These are phyloP conservation scores for Hyles lineata DNA, from an alignment of 2,888 invertebrate species.

Conservation along the genomic window DNA sequence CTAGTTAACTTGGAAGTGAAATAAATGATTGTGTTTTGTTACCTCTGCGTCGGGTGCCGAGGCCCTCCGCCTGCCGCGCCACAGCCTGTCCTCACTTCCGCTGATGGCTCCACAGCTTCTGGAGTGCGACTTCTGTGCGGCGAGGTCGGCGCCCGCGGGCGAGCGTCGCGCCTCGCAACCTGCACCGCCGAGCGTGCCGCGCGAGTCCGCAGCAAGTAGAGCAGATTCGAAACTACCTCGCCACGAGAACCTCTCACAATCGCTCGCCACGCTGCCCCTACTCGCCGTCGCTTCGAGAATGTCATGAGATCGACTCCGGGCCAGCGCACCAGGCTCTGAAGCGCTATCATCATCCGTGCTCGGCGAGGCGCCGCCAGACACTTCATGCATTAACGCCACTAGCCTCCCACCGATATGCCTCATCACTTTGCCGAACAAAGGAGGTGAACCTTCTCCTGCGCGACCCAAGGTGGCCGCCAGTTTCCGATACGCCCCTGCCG, in stretches of 20 bases:
- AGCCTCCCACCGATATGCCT: slow-evolving; percentile 94
- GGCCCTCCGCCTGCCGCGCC: slow-evolving; percentile 78
- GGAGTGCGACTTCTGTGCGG: slow-evolving; percentile 91
- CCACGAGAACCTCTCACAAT: slow-evolving; percentile 96
- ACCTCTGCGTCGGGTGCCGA: slow-evolving; percentile 82
- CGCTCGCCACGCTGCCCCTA: slow-evolving; percentile 90
- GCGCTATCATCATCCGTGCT: slow-evolving; percentile 90
- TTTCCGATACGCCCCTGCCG: slow-evolving; percentile 94
- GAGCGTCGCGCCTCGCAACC: slow-evolving; percentile 92
- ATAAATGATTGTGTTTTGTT: slow-evolving; percentile 39
- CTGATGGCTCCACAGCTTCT: slow-evolving; percentile 94
- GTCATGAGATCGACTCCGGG: slow-evolving; percentile 93
- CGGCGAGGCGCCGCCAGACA: slow-evolving; percentile 91
- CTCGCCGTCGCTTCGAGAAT: slow-evolving; percentile 87
- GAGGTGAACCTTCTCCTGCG: slow-evolving; percentile 89
- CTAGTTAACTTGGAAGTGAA: neutral
- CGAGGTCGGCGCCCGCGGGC: slow-evolving; percentile 93
- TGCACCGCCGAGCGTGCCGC: slow-evolving; percentile 90
- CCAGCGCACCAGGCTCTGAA: slow-evolving; percentile 88
- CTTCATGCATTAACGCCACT: slow-evolving; percentile 96
- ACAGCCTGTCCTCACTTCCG: slow-evolving; percentile 86
- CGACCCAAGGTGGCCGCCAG: slow-evolving; percentile 93
- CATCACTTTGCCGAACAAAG: slow-evolving; percentile 95
- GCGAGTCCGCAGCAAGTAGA: slow-evolving; percentile 93
- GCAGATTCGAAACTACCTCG: slow-evolving; percentile 97